Conservation (phyloP, 35 echinoderm and acorn worm genomes). For the Lytechinus pictus region DNA sequence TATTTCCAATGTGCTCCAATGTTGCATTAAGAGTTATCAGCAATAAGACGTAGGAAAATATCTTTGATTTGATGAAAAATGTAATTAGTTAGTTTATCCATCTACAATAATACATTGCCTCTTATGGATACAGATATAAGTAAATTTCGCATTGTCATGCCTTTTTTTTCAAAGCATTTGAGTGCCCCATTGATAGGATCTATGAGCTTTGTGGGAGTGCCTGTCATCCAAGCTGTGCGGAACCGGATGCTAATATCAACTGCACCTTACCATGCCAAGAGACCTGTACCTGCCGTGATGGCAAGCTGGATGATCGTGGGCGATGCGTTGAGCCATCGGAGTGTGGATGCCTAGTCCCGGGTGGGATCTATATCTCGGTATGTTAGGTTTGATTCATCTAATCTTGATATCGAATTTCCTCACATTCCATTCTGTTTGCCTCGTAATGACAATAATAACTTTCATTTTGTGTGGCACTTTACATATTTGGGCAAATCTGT, state of each 20-base stretch:
- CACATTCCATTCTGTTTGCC: neutral
- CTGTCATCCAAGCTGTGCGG: slow-evolving; percentile 77
- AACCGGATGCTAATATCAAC: slow-evolving; percentile 15
- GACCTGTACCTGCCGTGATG: slow-evolving; percentile 78
- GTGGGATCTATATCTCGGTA: slow-evolving; percentile 67
- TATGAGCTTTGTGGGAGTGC: slow-evolving; percentile 75
- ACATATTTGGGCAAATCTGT: too few species aligned
- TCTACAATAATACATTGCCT: too few species aligned
- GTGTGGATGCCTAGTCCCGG: slow-evolving; percentile 68
- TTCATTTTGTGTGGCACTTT: too few species aligned
- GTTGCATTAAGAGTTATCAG: too few species aligned
- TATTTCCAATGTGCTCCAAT: too few species aligned
- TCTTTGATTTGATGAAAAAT: too few species aligned
- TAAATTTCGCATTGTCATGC: too few species aligned
- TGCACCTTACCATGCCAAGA: slow-evolving; percentile 73
- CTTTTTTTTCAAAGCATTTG: slow-evolving; percentile 53
- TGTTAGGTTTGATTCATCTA: neutral
- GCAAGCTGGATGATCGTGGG: slow-evolving; percentile 61
- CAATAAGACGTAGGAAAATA: too few species aligned
- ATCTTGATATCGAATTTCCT: neutral
- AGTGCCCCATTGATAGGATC: slow-evolving; percentile 59
- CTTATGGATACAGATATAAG: too few species aligned
- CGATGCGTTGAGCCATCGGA: slow-evolving; percentile 67
- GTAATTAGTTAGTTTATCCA: too few species aligned
- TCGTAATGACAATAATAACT: neutral